Conservation (phyloP, 2,113 vertebrate species). For the Vanacampus margaritifer region DNA sequence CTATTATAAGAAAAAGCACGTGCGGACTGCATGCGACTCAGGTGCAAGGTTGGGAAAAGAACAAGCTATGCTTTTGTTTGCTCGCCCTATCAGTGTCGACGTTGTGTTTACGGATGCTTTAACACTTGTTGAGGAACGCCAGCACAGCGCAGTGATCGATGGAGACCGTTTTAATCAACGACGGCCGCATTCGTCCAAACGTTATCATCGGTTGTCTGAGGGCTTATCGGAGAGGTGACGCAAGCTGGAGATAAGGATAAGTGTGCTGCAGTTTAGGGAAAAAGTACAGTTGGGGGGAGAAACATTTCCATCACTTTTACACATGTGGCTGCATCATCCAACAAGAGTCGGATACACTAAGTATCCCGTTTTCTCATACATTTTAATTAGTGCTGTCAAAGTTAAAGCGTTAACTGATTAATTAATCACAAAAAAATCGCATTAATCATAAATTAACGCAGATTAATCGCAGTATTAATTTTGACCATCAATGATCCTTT, state of each 20-base stretch:
- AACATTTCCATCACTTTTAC: neutral
- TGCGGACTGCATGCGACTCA: conserved; percentile 3
- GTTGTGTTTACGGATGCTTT: conserved; percentile 58
- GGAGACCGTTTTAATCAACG: conserved; percentile 14
- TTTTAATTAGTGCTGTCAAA: no score
- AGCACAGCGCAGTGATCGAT: conserved; percentile 7
- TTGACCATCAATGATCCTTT: no score
- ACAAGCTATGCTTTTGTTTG: conserved; percentile 45
- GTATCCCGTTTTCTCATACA: neutral
- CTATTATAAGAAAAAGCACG: neutral
- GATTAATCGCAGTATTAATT: no score
- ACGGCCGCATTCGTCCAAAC: conserved; percentile 12
- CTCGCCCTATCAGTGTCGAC: conserved; percentile 42
- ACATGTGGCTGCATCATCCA: neutral
- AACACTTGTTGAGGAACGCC: conserved; percentile 47
- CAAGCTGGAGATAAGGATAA: conserved; percentile 20
- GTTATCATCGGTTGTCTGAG: conserved; percentile 25
- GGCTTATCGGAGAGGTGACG: conserved; percentile 29
- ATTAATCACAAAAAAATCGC: no score
- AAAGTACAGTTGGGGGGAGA: conserved; percentile 16
- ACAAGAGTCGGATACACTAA: no score
- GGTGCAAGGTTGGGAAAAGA: conserved; percentile 32
- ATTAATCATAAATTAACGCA: no score
- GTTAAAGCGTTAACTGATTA: no score
- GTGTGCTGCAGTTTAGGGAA: conserved; percentile 12